Conservation (phyloP, 2,797 vertebrate genomes). For the Coilia nasus region DNA sequence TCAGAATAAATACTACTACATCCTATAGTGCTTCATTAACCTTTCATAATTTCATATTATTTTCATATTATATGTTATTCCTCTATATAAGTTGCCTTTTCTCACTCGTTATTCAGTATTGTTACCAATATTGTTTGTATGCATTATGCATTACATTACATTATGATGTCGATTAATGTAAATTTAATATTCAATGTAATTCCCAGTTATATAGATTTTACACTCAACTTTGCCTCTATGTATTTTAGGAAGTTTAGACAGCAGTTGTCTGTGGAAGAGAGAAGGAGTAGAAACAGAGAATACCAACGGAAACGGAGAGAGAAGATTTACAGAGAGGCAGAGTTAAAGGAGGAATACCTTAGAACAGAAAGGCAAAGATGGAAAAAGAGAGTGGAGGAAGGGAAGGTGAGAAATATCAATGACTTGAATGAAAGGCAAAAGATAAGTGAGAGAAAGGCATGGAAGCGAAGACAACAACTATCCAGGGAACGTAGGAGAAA, state of each 20-base stretch:
- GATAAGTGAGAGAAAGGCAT: constrained; percentile 24
- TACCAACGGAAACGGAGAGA: constrained; percentile 24
- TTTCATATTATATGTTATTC: too few species aligned
- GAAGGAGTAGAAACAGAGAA: neutral
- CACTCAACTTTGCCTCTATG: constrained; percentile 6
- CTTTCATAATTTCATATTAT: constrained; percentile 11
- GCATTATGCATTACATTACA: too few species aligned
- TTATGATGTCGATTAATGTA: too few species aligned
- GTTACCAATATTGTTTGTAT: too few species aligned
- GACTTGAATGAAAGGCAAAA: constrained; percentile 32
- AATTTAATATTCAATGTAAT: neutral
- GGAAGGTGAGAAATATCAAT: constrained; percentile 25
- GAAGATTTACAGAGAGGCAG: constrained; percentile 13
- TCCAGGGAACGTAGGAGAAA: constrained; percentile 22
- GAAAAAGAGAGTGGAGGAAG: constrained; percentile 27
- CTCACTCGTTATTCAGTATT: too few species aligned
- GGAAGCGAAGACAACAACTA: constrained; percentile 7
- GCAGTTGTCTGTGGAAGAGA: constrained; percentile 14
- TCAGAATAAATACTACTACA: constrained; percentile 30
- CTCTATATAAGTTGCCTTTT: too few species aligned
- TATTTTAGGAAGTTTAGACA: constrained; percentile 10
- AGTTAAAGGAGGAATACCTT: constrained; percentile 23
- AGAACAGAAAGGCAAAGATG: constrained; percentile 13
- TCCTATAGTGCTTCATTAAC: constrained; percentile 18
- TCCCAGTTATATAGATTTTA: neutral